Base-by-base conservation (phyloP, 2,888 invertebrate genomes). In the Saturnia japonica region DNA sequence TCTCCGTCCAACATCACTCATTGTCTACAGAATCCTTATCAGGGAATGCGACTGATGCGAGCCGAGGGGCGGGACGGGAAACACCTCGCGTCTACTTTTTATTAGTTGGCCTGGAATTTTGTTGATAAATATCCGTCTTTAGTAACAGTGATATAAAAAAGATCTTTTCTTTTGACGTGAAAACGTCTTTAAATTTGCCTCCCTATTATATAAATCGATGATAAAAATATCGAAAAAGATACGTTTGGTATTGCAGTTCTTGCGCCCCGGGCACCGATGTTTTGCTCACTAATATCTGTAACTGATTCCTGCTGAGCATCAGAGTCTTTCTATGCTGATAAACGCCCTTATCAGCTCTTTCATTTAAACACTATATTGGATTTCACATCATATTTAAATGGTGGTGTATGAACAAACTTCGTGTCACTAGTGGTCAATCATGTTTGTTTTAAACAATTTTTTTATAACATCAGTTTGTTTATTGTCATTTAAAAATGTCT, bases 11-110 rank as follows among this genome's bases (percentile, higher is more conserved):
- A 76, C 86, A 88, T 88, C 80, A 80, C 82, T 87, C 88, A 85
- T 81, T 85, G 87, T 87, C 87, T 82, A 74, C 75, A 75, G 77
- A 80, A 76, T 76, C 76, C 81, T 84, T 85, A 85, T 85, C 84
- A 69, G 74, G 73, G 74, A 62, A 68, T 19, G 54, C 60, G 68
- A 51, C 57, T 57, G 70, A 71, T 62, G 68, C 22, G 47, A 47
- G 43, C 64, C 22, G 47, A 47, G 43, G 57, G 68, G 16, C 68
- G 51, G 57, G 68, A 34, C 68, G 42, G 68, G 40, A 54, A 28
- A 16, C 68, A 54, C 71, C 40, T 71, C 73, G 74, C 75, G 74
- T 76, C 74, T 73, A 43, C 74, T 75, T 75, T 76, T 76, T 79
- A 73, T 77, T 72, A 72, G 62, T 47, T n/a, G 12, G 14, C 40